phyloP scores from a whole-genome alignment of 2,113 vertebrate genomes.

The Hyla sarda region DNA sequence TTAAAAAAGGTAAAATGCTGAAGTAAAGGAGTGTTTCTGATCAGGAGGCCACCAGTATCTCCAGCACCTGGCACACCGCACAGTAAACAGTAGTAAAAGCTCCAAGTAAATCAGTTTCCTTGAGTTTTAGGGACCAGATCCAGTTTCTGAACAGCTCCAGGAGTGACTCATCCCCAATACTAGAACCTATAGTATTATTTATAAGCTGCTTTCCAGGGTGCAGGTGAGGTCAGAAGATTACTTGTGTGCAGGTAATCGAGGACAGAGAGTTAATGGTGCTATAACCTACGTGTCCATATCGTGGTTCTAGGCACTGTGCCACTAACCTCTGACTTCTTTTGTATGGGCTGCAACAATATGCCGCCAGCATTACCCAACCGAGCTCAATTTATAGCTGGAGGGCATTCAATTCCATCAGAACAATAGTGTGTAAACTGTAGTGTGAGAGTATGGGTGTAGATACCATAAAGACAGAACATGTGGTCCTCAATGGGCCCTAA shows the following conservation, averaged over 20 bases:
- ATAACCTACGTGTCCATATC: slow-evolving; percentile 13
- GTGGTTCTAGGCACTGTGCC: slow-evolving; percentile 15
- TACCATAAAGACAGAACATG: background rate
- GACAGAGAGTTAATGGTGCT: slow-evolving; percentile 12
- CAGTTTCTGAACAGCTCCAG: slow-evolving; percentile 18
- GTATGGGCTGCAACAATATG: background rate
- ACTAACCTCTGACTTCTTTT: background rate
- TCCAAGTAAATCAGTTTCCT: slow-evolving; percentile 11
- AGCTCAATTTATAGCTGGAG: background rate
- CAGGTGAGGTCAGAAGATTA: slow-evolving; percentile 41
- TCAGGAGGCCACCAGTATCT: background rate
- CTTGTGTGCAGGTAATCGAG: slow-evolving; percentile 18
- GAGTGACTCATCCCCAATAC: slow-evolving; percentile 25
- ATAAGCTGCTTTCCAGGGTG: background rate
- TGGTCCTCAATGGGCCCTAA: background rate
- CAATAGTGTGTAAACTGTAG: too few species aligned
- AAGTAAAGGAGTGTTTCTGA: background rate
- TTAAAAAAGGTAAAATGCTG: background rate
- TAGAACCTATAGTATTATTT: background rate
- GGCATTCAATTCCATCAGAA: background rate
- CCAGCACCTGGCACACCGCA: slow-evolving; percentile 19
- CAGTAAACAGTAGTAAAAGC: slow-evolving; percentile 38
- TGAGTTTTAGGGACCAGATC: slow-evolving; percentile 14
- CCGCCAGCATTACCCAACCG: slow-evolving; percentile 5
- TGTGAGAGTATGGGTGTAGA: background rate